phyloP scores from a whole-genome alignment of 2,888 invertebrate species.

The Lithophane semibrunnea region DNA sequence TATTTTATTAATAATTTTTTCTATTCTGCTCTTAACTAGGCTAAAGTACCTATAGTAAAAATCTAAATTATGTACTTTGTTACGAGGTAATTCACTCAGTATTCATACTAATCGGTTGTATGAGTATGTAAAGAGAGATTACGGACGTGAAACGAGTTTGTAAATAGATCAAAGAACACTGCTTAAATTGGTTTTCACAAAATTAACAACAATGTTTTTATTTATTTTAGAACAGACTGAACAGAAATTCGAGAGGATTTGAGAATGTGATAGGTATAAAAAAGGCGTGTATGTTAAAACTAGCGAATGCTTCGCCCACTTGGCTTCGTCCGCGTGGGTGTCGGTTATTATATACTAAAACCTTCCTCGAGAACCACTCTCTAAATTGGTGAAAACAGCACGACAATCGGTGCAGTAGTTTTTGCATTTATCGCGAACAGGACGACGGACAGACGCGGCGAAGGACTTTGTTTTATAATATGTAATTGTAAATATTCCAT shows the following conservation, averaged over 20 bases:
- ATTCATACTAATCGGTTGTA: conserved; percentile 15
- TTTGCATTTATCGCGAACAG: no score
- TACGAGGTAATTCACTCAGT: background rate
- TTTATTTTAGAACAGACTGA: background rate
- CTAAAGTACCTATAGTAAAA: background rate
- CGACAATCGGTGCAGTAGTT: no score
- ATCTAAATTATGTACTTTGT: background rate
- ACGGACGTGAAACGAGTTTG: conserved; percentile 36
- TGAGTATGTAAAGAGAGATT: conserved; percentile 41
- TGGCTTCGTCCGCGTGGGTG: no score
- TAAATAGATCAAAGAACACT: conserved; percentile 37
- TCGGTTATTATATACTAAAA: no score
- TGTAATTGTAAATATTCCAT: background rate
- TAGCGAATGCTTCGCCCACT: no score
- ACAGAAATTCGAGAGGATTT: background rate
- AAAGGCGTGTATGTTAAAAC: no score
- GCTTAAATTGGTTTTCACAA: conserved; percentile 22
- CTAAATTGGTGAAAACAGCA: no score
- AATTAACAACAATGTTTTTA: conserved; percentile 18
- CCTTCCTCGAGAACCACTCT: no score
- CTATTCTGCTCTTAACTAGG: background rate
- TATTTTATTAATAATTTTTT: background rate
- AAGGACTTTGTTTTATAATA: no score
- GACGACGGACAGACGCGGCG: no score
- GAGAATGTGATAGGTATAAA: no score